Base-by-base conservation (phyloP, 2,888 invertebrate species). In the Metellina segmentata region DNA sequence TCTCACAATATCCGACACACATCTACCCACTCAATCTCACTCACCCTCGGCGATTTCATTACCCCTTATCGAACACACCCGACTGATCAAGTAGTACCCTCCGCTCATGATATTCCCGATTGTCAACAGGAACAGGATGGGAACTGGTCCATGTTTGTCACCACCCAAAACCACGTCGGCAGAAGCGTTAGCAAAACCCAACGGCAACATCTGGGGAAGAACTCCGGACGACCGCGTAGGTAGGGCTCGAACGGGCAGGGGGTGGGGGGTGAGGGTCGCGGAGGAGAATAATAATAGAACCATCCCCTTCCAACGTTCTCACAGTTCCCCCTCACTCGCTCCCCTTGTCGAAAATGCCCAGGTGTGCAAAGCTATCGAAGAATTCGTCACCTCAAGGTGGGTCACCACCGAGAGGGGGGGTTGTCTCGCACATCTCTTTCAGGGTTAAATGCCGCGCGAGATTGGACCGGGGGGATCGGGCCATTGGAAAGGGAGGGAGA, bases 321-420 rank as follows among this genome's bases (percentile, higher is more conserved):
- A 75, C 85, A 79, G 75, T 71, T 16, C 34, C 48, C 81, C 81
- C 11, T 11, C 34, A 48, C 86, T 69, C 85, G 16, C 81, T 9
- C 34, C 53, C 82, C 89, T 51, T 51, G 53, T 61, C 70, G 61
- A 82, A 34, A 34, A 89, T 81, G 53, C 81, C 90, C 90, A 85
- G 86, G 90, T 85, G 85, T 81, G 85, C 85, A 90, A 90, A 90
- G 75, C 90, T 81, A 81, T 81, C 77, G 74, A 81, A 86, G 90
- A 90, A 90, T 90, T 90, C 90, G 90, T 90, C 90, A 90, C 90
- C 85, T 90, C 53, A 70, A 34, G 34, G 69, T 79, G 86, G 86
- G 81, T 78, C 79, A 77, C 34, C 85, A 9, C 79, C 49, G 19
- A 20, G 81, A 86, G 53, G 49, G 53, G 49, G 52, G 87, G 72